Base-by-base conservation (phyloP, 2,113 vertebrate genomes). In the Melierax canorus region DNA sequence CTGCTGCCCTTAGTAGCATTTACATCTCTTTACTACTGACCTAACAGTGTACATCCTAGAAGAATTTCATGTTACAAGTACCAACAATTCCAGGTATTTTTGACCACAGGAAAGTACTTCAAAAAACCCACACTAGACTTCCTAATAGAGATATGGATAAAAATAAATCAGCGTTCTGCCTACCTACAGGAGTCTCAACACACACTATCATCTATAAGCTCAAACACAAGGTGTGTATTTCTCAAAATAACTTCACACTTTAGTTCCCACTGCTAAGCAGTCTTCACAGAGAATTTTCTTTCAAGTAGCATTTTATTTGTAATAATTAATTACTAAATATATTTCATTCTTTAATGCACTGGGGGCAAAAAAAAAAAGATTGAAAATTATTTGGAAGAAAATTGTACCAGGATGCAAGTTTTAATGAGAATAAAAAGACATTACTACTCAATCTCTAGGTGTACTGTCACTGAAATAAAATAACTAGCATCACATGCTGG, bases 71-170 rank as follows among this genome's bases (percentile, higher is more conserved):
- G 34, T 27, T 76, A 10, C 34, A 62, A 95, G 19, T 48, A 59
- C 79, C 88, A 95, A 89, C 58, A 91, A 86, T 89, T 92, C 32
- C 63, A 95, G 22, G n/a, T 80, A 96, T 94, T 92, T 94, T 22
- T 94, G 59, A 41, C 80, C 68, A 67, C 29, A 63, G 72, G 45
- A 38, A 88, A 94, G 63, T 53, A 62, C 92, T 94, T 94, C 22
- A 20, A 73, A 69, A 92, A 82, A 14, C 9, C 50, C 63, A 82
- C 45, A 34, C 20, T 5, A 60, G 34, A 83, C 46, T 76, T 91
- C 92, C 88, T 69, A 73, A 83, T 14, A 83, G 36, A 92, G 72
- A 45, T 45, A 73, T 23, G 58, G 88, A 86, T 87, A 93, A 92
- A 94, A 92, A 90, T 78, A 93, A 86, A 64, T 73, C 71, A 58